These are phyloP conservation scores for Aplidium turbinatum DNA, from an alignment of 23 tunicate genomes.

Conservation along the genomic window DNA sequence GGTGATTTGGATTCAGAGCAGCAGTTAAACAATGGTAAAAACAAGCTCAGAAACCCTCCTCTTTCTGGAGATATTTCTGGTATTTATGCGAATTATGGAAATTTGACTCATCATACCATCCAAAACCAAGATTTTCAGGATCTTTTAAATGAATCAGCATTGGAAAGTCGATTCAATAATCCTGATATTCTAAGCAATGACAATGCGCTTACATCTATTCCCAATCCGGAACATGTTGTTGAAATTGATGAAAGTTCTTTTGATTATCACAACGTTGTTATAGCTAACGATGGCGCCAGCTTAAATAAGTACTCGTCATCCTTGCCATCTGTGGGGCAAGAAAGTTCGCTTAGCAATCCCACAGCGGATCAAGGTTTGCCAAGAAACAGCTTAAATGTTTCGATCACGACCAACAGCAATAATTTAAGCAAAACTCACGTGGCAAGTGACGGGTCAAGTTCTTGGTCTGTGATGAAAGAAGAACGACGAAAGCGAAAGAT, in stretches of 20 bases:
- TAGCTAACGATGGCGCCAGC: background rate
- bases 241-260: conserved; percentile 33
- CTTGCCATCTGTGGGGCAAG: background rate
- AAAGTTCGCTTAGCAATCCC: background rate
- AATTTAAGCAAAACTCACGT: background rate
- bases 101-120: background rate
- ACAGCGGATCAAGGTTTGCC: background rate
- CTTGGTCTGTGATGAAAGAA: conserved; percentile 66
- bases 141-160: background rate
- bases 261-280: conserved; percentile 14
- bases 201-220: conserved; percentile 4
- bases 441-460: background rate
- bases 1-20: conserved; percentile 18
- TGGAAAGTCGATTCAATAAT: too few species aligned
- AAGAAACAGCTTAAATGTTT: background rate
- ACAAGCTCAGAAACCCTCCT: background rate
- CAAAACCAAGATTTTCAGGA: background rate
- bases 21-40: background rate
- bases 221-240: conserved; percentile 45
- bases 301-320: background rate
- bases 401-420: background rate
- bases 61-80: background rate
- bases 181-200: conserved; percentile 21
- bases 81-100: background rate
- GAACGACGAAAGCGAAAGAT: conserved; percentile 47